Percentiles rank a stretch among this genome's conserved stretches.
phyloP scores from a whole-genome alignment of 2,888 invertebrate species.

The Volucella inanis region DNA sequence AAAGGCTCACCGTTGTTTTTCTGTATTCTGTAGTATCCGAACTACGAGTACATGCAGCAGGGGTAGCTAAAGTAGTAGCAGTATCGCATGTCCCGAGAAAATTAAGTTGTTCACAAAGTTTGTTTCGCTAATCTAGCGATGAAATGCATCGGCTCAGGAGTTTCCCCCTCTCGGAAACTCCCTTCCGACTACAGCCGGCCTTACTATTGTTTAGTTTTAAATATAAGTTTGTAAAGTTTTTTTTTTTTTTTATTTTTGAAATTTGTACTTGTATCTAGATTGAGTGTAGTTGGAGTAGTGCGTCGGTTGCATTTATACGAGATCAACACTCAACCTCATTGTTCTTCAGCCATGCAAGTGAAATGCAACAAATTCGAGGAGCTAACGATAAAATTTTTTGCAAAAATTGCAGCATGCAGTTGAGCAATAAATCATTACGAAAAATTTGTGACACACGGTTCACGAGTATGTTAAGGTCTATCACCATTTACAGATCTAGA shows the following conservation, averaged over 20 bases:
- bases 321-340: constrained; percentile 22
- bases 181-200: not conserved
- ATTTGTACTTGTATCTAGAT: constrained; percentile 45
- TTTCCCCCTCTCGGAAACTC: not conserved
- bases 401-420: constrained; percentile 49
- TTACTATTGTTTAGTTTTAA: constrained; percentile 20
- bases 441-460: constrained; percentile 48
- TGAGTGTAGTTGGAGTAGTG: constrained; percentile 12
- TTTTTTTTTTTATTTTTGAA: not conserved
- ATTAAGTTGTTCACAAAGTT: constrained; percentile 78
- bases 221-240: constrained; percentile 36
- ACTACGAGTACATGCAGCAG: not conserved
- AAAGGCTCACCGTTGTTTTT: not conserved
- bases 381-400: constrained; percentile 7
- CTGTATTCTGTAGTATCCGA: not conserved
- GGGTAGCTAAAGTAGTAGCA: constrained; percentile 1
- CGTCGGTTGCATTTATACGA: constrained; percentile 16
- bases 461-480: constrained; percentile 39
- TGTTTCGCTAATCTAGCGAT: constrained; percentile 70
- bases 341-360: not conserved
- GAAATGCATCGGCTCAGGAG: constrained; percentile 48
- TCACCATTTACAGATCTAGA: constrained; percentile 37
- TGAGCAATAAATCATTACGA: constrained; percentile 39
- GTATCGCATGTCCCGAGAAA: constrained; percentile 78
- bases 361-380: not conserved